These are phyloP conservation scores for Botia almorhae DNA, from an alignment of 2,797 vertebrate genomes.

Conservation along the genomic window DNA sequence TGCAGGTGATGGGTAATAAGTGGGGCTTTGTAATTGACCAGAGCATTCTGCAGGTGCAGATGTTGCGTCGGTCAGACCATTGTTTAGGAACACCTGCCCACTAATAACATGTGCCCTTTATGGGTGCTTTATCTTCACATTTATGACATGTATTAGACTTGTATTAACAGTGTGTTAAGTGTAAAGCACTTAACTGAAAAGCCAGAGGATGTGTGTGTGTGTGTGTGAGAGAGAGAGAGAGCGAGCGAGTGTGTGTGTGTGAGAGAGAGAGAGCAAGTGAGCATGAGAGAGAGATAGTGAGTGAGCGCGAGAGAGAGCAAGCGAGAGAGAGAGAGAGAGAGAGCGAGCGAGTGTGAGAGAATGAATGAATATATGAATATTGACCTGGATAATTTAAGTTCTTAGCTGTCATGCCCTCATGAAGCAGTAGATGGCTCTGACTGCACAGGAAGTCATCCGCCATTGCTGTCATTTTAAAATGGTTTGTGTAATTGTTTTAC, in stretches of 20 bases:
- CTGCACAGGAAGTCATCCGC: background rate
- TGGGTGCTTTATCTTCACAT: conserved; percentile 7
- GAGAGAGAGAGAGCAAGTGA: too few relatives aligned
- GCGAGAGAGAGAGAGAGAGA: too few relatives aligned
- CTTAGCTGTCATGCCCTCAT: conserved; percentile 12
- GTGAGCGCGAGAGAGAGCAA: background rate
- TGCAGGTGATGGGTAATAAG: background rate
- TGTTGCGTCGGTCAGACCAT: conserved; percentile 8
- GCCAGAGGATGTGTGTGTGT: background rate
- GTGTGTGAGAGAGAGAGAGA: background rate
- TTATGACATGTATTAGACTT: background rate
- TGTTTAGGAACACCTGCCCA: background rate
- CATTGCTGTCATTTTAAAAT: background rate
- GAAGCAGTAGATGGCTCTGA: conserved; percentile 32
- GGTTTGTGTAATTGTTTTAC: background rate
- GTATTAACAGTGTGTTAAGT: conserved; percentile 44
- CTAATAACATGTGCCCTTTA: conserved; percentile 7
- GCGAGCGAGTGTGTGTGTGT: too few relatives aligned
- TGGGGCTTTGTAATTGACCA: background rate
- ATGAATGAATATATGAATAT: background rate
- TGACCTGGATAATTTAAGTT: background rate
- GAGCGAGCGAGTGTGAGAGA: too few relatives aligned
- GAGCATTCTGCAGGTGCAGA: conserved; percentile 3
- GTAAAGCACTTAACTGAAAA: conserved; percentile 10
- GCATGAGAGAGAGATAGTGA: too few relatives aligned